phyloP scores from a whole-genome alignment of 1,140 invertebrate species.

The Orchesella cincta region DNA sequence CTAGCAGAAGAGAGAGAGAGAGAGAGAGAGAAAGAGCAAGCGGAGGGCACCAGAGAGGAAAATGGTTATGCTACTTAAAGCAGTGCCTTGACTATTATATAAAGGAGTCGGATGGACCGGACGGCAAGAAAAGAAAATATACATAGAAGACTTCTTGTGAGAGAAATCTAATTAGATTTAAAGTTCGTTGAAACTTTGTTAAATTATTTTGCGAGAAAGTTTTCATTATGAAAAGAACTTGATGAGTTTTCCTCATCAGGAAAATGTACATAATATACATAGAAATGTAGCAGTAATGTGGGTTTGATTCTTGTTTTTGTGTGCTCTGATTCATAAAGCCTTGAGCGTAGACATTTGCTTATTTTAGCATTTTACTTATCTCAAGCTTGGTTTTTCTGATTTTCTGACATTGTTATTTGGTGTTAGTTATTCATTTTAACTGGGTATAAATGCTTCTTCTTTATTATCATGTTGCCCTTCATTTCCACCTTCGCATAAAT shows the following conservation, averaged over 20 bases:
- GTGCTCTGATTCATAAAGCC: too few relatives aligned
- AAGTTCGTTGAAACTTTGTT: slow-evolving; percentile 52
- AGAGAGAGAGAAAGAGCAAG: slow-evolving; percentile 13
- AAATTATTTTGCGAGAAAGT: slow-evolving; percentile 52
- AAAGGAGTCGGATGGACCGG: slow-evolving; percentile 19
- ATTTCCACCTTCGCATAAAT: too few relatives aligned
- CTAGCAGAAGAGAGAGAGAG: not conserved
- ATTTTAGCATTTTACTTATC: too few relatives aligned
- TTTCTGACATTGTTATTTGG: not conserved
- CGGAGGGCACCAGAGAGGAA: not conserved
- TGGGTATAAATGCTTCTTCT: not conserved
- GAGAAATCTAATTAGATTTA: slow-evolving; percentile 51
- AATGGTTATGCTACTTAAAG: slow-evolving; percentile 16
- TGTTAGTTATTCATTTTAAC: slow-evolving; percentile 12
- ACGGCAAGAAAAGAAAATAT: slow-evolving; percentile 17
- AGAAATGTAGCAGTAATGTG: slow-evolving; percentile 28
- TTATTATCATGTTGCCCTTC: not conserved
- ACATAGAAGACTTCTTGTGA: slow-evolving; percentile 39
- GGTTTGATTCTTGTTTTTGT: slow-evolving; percentile 29
- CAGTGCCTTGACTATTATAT: not conserved
- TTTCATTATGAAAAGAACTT: slow-evolving; percentile 52
- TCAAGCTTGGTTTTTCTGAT: not conserved
- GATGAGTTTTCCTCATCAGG: slow-evolving; percentile 52
- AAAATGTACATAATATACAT: slow-evolving; percentile 42
- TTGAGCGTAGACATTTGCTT: too few relatives aligned